Evolutionary conservation across 2,113 vertebrate genomes (phyloP).

Genomic region (Mesoclemmys tuberculata): DNA sequence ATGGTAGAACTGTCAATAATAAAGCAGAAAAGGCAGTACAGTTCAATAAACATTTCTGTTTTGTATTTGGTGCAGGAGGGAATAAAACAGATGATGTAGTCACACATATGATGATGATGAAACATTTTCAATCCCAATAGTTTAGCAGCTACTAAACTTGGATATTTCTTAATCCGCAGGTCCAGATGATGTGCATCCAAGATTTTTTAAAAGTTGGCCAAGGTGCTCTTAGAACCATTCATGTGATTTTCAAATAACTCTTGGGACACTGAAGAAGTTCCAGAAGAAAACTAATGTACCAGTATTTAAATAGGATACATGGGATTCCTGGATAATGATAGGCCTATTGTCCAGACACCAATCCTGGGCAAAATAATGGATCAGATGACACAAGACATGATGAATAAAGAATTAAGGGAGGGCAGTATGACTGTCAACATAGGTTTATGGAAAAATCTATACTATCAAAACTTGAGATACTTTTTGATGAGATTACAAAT

Average conservation of each 20-base stretch:
- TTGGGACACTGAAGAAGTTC: not conserved
- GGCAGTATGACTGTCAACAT: not conserved
- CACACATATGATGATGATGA: not conserved
- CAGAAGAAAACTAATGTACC: not conserved
- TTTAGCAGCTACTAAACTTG: not conserved
- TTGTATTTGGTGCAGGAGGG: not conserved
- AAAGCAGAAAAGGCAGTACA: not conserved
- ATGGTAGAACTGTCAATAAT: not conserved
- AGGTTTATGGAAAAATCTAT: not conserved
- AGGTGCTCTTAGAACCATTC: not conserved
- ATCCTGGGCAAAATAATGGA: not conserved
- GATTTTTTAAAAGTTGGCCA: not conserved
- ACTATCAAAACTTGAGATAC: not conserved
- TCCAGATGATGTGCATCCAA: not conserved
- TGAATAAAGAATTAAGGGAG: not conserved
- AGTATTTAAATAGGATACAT: not conserved
- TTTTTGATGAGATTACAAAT: not conserved
- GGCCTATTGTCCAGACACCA: not conserved
- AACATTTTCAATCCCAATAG: not conserved
- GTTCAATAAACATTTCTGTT: not conserved
- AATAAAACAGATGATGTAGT: not conserved
- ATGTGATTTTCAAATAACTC: not conserved
- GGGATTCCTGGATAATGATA: not conserved
- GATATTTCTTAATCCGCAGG: not conserved
- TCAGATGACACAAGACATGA: not conserved